A percentile compares a stretch with the other conserved stretches of the same genome.
These are phyloP conservation scores for Drosophila limbata DNA, from an alignment of 2,888 invertebrate genomes.

Conservation along the genomic window DNA sequence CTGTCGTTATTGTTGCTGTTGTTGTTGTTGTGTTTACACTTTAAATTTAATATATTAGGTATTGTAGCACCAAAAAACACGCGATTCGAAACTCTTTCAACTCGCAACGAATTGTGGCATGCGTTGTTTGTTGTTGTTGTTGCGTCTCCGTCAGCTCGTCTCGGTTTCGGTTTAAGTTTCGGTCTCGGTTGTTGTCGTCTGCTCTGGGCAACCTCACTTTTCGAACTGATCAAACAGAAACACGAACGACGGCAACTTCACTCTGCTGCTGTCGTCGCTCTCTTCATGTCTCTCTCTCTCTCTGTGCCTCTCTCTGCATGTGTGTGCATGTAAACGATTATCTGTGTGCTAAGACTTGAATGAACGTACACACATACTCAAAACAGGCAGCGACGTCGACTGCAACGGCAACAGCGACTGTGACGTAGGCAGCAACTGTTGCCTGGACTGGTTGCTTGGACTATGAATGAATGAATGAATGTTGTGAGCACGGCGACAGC, in stretches of 20 bases:
- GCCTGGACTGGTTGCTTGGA: conserved; percentile 33
- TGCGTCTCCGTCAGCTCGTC: conserved; percentile 20
- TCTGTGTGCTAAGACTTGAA: conserved; percentile 61
- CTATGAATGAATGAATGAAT: conserved; percentile 70
- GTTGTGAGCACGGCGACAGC: conserved; percentile 49
- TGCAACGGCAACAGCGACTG: conserved; percentile 13
- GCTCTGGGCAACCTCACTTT: conserved; percentile 84
- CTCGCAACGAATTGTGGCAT: conserved; percentile 22
- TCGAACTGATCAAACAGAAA: conserved; percentile 85
- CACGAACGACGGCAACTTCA: conserved; percentile 53
- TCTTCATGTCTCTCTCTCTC: not conserved
- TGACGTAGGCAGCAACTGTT: conserved; percentile 37
- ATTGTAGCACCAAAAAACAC: conserved; percentile 31
- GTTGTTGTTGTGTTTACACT: not conserved
- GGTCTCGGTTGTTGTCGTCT: conserved; percentile 39
- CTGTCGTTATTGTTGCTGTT: not conserved
- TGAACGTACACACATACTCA: conserved; percentile 42
- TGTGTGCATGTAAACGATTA: conserved; percentile 26
- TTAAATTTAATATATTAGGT: not conserved
- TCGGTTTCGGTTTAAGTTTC: not conserved
- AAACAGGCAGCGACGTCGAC: not conserved
- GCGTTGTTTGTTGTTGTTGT: conserved; percentile 3
- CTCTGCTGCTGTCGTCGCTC: not conserved
- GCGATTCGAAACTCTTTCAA: conserved; percentile 10
- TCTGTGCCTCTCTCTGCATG: not conserved